These are phyloP conservation scores for Meandrusa payeni DNA, from an alignment of 2,888 invertebrate genomes.

Conservation along the genomic window DNA sequence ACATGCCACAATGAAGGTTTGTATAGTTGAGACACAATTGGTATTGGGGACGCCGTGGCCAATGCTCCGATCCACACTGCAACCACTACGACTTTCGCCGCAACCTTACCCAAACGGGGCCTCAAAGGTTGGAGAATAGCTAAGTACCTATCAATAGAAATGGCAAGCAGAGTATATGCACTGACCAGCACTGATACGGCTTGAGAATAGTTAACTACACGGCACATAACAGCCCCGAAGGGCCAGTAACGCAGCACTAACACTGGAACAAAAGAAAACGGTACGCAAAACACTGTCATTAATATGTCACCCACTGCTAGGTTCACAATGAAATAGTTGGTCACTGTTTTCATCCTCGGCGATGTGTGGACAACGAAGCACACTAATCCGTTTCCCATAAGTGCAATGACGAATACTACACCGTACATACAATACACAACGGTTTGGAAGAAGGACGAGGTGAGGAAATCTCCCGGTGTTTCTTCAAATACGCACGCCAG, in stretches of 20 bases:
- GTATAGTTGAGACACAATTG: conserved; percentile 82
- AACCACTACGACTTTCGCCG: conserved; percentile 81
- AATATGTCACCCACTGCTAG: conserved; percentile 93
- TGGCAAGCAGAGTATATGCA: conserved; percentile 92
- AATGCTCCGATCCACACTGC: conserved; percentile 85
- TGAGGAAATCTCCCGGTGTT: conserved; percentile 41
- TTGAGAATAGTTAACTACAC: conserved; percentile 90
- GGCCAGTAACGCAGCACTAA: conserved; percentile 93
- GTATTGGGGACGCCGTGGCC: conserved; percentile 86
- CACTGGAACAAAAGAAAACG: conserved; percentile 92
- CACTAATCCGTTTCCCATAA: conserved; percentile 89
- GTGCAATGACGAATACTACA: conserved; percentile 84
- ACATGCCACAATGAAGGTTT: conserved; percentile 80
- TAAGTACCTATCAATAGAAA: conserved; percentile 90
- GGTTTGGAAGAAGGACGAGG: conserved; percentile 79
- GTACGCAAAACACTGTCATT: conserved; percentile 94
- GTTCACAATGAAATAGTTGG: conserved; percentile 94
- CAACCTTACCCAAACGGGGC: conserved; percentile 84
- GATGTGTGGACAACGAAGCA: conserved; percentile 92
- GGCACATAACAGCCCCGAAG: conserved; percentile 90
- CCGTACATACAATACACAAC: conserved; percentile 86
- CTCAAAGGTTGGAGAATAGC: conserved; percentile 91
- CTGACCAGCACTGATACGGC: conserved; percentile 90
- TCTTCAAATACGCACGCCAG: conserved; percentile 12
- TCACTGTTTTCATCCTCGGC: conserved; percentile 93